Evolutionary conservation across 2,797 vertebrate species (phyloP), one percentile per base, ranked within the genome.

Genomic region (Atherinosoma microstoma): DNA sequence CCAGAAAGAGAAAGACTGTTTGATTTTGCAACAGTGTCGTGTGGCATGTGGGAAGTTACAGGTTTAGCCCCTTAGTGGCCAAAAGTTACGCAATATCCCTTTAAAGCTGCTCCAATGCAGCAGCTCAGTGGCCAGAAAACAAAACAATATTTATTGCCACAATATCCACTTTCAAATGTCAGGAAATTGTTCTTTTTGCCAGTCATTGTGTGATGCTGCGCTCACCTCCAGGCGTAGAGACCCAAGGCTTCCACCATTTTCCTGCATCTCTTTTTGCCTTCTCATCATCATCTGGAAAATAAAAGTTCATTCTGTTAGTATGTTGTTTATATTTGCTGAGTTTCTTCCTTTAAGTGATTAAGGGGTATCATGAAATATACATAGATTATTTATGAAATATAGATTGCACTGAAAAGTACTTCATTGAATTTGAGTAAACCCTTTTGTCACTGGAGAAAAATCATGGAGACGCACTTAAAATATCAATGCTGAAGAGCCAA

Each of bases 161-260:
- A 22, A 45, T 1, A n/a, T 30, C 13, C 20, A 42, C 13, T 57
- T 42, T 29, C 27, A 6, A 67, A 18, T 45, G 54, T 45, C 4
- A 13, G 53, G 0, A 24, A 24, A 29, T 5, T 15, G 51, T 16
- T 54, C 18, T 45, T 27, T 29, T 54, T 54, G 24, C n/a, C 42
- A 51, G 1, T 54, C 24, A 29, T 15, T 54, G 11, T 16, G 13
- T 16, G 20, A 34, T 18, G 45, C 2, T 58, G 35, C 4, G 76
- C 89, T 93, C 75, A 93, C 94, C 90, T 16, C 81, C 92, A 54
- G 90, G 87, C 42, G 27, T 76, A 36, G 80, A 93, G 36, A 84
- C 93, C 93, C 94, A 93, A 0, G 94, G 94, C 69, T 92, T 94
- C 94, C 93, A 90, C 93, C 86, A 61, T 15, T 90, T 92, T 24